Conservation (phyloP, 2,113 vertebrate species). For the Prunella himalayana region DNA sequence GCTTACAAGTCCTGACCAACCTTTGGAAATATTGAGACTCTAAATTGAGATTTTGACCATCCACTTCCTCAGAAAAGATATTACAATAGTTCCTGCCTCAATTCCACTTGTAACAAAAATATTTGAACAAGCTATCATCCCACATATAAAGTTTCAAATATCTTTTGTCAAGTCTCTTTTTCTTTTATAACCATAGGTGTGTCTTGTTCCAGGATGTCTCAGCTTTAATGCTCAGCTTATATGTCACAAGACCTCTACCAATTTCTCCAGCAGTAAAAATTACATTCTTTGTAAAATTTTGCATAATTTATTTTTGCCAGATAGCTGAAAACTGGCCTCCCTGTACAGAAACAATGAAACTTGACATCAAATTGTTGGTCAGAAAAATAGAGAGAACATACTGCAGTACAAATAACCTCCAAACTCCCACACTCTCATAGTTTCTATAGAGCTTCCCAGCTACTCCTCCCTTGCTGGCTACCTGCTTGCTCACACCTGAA, state of each 20-base stretch:
- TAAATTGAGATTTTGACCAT: background rate
- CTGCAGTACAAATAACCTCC: background rate
- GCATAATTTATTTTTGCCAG: background rate
- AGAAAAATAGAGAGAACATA: background rate
- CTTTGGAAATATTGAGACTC: background rate
- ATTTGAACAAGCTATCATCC: background rate
- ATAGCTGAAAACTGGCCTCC: background rate
- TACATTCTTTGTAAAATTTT: background rate
- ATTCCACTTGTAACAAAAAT: background rate
- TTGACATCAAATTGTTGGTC: background rate
- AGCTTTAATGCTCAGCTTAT: background rate
- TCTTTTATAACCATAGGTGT: background rate
- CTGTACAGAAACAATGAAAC: background rate
- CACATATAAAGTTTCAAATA: background rate
- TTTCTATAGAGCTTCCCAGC: background rate
- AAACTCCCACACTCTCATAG: background rate
- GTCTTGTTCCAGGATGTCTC: background rate
- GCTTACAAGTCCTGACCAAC: background rate
- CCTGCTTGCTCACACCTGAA: background rate
- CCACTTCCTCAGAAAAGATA: background rate
- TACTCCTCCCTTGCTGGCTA: background rate
- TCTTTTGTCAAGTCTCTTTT: background rate
- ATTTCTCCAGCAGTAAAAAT: background rate
- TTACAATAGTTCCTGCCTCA: background rate
- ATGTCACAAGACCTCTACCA: background rate